These are phyloP conservation scores for Diplodus sargus DNA, from an alignment of 2,797 vertebrate species.

Conservation along the genomic window DNA sequence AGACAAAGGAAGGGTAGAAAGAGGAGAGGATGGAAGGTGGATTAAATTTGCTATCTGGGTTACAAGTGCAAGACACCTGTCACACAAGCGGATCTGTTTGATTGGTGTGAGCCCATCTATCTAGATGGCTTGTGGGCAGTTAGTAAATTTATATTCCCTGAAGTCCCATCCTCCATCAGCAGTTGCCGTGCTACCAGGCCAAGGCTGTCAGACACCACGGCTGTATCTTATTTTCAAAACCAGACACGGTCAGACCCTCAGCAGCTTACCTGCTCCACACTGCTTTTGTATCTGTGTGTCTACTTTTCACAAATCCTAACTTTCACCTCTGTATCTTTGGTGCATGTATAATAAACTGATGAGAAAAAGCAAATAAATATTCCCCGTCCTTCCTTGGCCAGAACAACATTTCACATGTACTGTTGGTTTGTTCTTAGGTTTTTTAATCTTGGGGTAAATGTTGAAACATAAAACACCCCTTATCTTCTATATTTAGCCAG, in stretches of 20 bases:
- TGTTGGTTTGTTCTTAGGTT: background rate
- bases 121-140: constrained; percentile 74
- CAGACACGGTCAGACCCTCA: constrained; percentile 37
- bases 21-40: constrained; percentile 26
- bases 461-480: constrained; percentile 7
- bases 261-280: constrained; percentile 21
- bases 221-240: constrained; percentile 76
- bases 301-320: background rate
- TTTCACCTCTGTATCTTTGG: background rate
- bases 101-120: constrained; percentile 81
- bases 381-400: background rate
- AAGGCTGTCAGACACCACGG: constrained; percentile 66
- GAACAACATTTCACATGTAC: background rate
- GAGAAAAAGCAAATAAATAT: constrained; percentile 2
- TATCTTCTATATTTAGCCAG: background rate
- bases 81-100: constrained; percentile 80
- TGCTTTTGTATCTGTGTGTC: constrained; percentile 5
- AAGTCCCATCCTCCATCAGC: constrained; percentile 77
- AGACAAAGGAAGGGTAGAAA: constrained; percentile 9
- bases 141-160: constrained; percentile 82
- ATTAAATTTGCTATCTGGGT: constrained; percentile 73
- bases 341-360: background rate
- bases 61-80: constrained; percentile 81
- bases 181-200: constrained; percentile 58
- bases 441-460: background rate